Evolutionary conservation across 2,113 vertebrate genomes (phyloP).

Genomic region (Gymnobelideus leadbeateri): DNA sequence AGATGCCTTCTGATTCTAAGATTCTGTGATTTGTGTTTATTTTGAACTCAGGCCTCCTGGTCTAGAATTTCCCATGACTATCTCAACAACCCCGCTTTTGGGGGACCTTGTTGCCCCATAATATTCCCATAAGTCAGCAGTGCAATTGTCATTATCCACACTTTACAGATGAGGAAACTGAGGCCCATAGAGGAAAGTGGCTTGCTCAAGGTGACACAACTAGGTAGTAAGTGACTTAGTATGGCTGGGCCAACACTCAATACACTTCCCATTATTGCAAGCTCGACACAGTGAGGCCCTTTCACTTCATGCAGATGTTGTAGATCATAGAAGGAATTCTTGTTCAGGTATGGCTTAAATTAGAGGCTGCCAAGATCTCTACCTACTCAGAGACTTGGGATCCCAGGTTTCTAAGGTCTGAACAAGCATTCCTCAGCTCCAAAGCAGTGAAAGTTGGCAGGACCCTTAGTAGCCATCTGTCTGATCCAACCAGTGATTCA

Average conservation of each 20-base stretch:
- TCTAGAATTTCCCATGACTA: background rate
- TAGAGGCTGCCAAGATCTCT: background rate
- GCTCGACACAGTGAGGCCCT: background rate
- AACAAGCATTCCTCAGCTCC: background rate
- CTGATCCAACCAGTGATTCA: background rate
- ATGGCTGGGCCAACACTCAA: background rate
- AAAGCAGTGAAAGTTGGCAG: background rate
- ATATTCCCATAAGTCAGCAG: background rate
- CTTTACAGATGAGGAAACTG: background rate
- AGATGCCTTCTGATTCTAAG: background rate
- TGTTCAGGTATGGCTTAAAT: background rate
- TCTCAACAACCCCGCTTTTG: background rate
- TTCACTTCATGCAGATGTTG: background rate
- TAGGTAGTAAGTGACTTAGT: background rate
- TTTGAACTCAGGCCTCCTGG: background rate
- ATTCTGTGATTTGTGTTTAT: background rate
- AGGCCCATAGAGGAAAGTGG: background rate
- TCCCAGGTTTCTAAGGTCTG: background rate
- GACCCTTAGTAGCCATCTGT: background rate
- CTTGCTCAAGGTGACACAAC: background rate
- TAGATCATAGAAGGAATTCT: background rate
- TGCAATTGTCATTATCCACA: background rate
- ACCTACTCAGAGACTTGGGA: background rate
- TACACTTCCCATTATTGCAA: no score
- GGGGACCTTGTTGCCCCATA: background rate